phyloP scores from a whole-genome alignment of 2,797 vertebrate genomes.

The Acipenser transmontanus region DNA sequence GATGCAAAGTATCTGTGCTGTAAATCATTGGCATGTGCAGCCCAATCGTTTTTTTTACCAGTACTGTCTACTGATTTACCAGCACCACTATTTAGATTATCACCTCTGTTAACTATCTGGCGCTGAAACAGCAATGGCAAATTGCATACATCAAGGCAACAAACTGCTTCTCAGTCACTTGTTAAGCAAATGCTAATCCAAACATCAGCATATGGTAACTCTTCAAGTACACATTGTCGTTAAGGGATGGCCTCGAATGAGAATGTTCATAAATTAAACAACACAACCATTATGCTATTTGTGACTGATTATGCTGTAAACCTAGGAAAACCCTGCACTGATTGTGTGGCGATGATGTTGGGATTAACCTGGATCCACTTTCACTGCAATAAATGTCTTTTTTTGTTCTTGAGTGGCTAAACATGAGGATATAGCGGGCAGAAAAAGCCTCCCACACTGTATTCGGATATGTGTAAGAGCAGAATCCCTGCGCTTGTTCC shows the following conservation, averaged over 20 bases:
- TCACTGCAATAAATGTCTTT: not conserved
- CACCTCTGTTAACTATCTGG: constrained; percentile 44
- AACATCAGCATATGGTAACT: constrained; percentile 10
- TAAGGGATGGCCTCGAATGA: not conserved
- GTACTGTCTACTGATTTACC: constrained; percentile 34
- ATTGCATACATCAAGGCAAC: constrained; percentile 19
- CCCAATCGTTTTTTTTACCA: constrained; percentile 35
- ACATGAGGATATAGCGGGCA: no score
- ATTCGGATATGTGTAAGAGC: no score
- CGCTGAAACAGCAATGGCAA: constrained; percentile 35
- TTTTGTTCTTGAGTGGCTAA: not conserved
- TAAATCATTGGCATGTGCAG: not conserved
- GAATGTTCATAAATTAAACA: constrained; percentile 8
- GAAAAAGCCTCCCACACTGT: no score
- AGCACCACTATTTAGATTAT: constrained; percentile 37
- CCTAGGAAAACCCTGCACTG: not conserved
- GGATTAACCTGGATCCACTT: not conserved
- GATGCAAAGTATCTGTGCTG: not conserved
- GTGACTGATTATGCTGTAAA: not conserved
- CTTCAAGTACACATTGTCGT: constrained; percentile 1
- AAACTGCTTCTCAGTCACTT: constrained; percentile 14
- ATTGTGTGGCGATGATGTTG: not conserved
- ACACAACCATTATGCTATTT: not conserved
- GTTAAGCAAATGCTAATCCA: not conserved
- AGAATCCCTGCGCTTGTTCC: no score